phyloP scores from a whole-genome alignment of 2,113 vertebrate genomes.

The Cheirogaleus medius region DNA sequence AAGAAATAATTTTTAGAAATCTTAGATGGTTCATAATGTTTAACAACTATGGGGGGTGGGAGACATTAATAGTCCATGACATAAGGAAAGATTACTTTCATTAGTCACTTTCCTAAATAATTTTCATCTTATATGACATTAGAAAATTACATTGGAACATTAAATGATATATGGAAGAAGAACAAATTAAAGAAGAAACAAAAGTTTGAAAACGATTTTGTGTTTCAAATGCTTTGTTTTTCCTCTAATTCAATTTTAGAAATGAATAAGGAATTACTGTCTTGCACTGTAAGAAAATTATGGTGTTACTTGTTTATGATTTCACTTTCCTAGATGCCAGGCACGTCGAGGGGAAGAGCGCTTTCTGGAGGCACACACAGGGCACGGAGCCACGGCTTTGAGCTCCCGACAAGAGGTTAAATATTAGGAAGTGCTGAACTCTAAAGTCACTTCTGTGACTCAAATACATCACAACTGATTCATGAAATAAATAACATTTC shows the following conservation, averaged over 20 bases:
- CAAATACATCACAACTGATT: not conserved
- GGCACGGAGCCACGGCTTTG: not conserved
- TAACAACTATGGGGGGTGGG: not conserved
- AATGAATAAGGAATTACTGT: not conserved
- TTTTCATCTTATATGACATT: not conserved
- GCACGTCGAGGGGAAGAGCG: not conserved
- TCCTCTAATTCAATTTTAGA: not conserved
- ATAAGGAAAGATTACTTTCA: not conserved
- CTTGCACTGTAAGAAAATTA: conserved; percentile 3
- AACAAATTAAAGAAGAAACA: not conserved
- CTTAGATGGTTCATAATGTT: not conserved
- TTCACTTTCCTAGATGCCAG: not conserved
- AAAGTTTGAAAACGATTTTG: not conserved
- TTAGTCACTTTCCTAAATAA: not conserved
- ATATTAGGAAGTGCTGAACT: not conserved
- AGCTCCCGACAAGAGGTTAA: not conserved
- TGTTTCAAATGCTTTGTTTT: not conserved
- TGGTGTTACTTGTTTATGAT: not conserved
- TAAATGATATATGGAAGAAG: not conserved
- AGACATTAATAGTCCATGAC: not conserved
- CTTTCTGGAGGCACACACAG: not conserved
- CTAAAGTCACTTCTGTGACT: not conserved
- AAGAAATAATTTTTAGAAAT: conserved; percentile 8
- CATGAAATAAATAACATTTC: not conserved
- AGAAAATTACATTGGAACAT: not conserved